Percentiles rank a stretch among this genome's conserved stretches.
phyloP scores from a whole-genome alignment of 2,797 vertebrate genomes.

The Acomys russatus region DNA sequence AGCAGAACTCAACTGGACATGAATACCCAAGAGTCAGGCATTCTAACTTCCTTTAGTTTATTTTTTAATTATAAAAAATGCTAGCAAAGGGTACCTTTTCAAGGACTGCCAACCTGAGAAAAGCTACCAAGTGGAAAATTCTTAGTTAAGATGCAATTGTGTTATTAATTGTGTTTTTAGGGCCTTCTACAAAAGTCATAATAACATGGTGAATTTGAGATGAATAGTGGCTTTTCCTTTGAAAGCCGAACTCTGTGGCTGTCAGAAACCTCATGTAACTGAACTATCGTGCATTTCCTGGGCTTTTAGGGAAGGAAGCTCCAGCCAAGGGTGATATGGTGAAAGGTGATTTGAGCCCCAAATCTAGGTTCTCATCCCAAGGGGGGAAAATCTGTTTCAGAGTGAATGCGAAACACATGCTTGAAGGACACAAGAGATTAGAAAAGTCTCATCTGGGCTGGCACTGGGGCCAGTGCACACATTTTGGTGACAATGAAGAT shows the following conservation, averaged over 20 bases:
- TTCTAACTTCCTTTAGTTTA: slow-evolving; percentile 54
- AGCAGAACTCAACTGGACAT: slow-evolving; percentile 70
- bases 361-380: slow-evolving; percentile 16
- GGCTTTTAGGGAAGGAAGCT: slow-evolving; percentile 59
- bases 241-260: slow-evolving; percentile 53
- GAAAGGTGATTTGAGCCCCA: slow-evolving; percentile 54
- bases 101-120: slow-evolving; percentile 56
- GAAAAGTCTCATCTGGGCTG: slow-evolving; percentile 3
- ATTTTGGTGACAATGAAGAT: background rate
- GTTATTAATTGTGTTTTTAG: slow-evolving; percentile 81
- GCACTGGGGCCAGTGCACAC: background rate
- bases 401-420: slow-evolving; percentile 49
- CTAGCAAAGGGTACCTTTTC: slow-evolving; percentile 66
- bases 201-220: slow-evolving; percentile 76
- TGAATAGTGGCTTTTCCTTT: slow-evolving; percentile 76
- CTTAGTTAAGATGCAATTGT: slow-evolving; percentile 78
- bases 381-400: slow-evolving; percentile 57
- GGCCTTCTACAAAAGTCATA: slow-evolving; percentile 74
- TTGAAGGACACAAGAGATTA: slow-evolving; percentile 12
- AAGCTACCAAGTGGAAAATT: slow-evolving; percentile 79
- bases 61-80: slow-evolving; percentile 61
- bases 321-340: background rate
- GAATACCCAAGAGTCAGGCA: slow-evolving; percentile 48
- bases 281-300: background rate
- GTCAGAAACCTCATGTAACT: slow-evolving; percentile 46